phyloP scores from a whole-genome alignment of 1,140 invertebrate genomes.

The Drosophila sechellia region DNA sequence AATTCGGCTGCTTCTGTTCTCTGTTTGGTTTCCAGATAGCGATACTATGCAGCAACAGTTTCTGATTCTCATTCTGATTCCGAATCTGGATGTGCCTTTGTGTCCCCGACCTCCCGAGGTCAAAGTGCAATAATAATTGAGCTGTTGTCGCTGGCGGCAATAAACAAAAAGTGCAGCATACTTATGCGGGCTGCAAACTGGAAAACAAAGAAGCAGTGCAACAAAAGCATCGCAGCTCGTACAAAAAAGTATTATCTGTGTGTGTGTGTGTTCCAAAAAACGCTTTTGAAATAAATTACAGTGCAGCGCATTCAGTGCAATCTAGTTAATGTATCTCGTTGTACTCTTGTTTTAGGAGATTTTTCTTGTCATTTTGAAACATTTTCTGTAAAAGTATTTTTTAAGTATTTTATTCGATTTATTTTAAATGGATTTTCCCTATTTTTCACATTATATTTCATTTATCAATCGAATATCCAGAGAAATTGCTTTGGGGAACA shows the following conservation, averaged over 20 bases:
- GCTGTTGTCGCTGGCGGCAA: slow-evolving; percentile 23
- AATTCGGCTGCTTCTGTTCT: background rate
- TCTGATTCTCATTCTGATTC: slow-evolving; percentile 3
- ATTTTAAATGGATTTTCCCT: no score
- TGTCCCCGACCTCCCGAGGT: slow-evolving; percentile 2
- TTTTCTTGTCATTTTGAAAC: no score
- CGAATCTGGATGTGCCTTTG: slow-evolving; percentile 16
- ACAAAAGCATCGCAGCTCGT: slow-evolving; percentile 20
- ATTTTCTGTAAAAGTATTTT: no score
- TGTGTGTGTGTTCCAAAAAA: slow-evolving; percentile 15
- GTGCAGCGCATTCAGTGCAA: background rate
- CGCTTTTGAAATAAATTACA: background rate
- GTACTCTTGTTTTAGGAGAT: no score
- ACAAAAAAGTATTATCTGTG: background rate
- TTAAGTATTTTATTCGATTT: background rate
- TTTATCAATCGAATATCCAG: background rate
- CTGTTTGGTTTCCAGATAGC: slow-evolving; percentile 1
- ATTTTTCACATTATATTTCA: no score
- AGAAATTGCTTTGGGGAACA: background rate
- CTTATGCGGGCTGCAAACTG: slow-evolving; percentile 39
- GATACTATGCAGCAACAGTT: slow-evolving; percentile 9
- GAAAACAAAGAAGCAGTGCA: slow-evolving; percentile 29
- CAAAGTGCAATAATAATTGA: slow-evolving; percentile 55
- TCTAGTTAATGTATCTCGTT: no score
- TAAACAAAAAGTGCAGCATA: slow-evolving; percentile 50